Base-by-base conservation (phyloP, 2,113 vertebrate species). In the Xiphorhynchus elegans region DNA sequence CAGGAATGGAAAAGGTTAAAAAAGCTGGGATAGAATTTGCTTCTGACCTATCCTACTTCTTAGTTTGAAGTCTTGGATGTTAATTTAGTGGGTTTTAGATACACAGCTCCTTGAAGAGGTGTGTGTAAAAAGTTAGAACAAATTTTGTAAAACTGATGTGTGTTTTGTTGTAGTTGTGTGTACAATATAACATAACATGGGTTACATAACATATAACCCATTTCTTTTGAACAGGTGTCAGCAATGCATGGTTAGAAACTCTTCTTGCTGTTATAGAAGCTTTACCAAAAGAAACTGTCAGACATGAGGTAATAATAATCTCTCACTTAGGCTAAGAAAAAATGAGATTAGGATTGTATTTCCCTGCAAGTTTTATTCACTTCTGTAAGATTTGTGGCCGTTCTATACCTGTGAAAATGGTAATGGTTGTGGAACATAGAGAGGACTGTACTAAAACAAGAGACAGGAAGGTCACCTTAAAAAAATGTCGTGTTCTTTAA, bases 191-290 rank as follows among this genome's bases (percentile, higher is more conserved):
- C 9, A 4, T 33, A 35, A 75, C 4, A 1, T 58, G 60, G 18
- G 18, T 42, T 42, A 58, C 4, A 6, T 86, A 40, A 78, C 3
- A 1, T 64, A 28, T 39, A 75, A 72, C n/a, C n/a, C 25, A 6
- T 97, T 79, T 97, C 39, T 96, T 72, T 91, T 55, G 89, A 59
- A 91, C 97, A 99, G 99, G 98, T 94, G 98, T 99, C 93, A 99
- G 99, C 97, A 99, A 98, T 18, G 98, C 99, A 33, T 99, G 99
- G 99, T 95, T 99, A 93, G 99, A 99, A 95, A 99, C 99, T 26
- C 98, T 99, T 93, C 98, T 99, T 94, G 98, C 98, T 68, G 98
- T 99, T 87, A 98, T 99, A 96, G 98, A 99, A 84, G 97, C 98
- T 88, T 97, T 99, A 92, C 99, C 99, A 80, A 99, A 99, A 97